phyloP scores from a whole-genome alignment of 2,888 invertebrate species.

The Hypomecis atomaria region DNA sequence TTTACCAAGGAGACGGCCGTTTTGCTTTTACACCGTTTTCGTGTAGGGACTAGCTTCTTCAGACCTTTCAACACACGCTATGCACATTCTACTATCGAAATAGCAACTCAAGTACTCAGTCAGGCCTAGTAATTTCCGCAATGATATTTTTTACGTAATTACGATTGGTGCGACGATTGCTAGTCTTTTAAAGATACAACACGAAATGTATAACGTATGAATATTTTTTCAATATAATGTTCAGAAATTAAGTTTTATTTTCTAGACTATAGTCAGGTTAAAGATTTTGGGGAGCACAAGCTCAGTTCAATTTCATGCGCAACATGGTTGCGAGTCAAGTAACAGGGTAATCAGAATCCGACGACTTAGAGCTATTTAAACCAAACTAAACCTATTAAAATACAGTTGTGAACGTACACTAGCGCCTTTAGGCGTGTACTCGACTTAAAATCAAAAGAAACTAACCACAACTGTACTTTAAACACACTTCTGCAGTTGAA shows the following conservation, averaged over 20 bases:
- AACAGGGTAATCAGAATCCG: slow-evolving; percentile 12
- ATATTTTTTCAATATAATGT: too few relatives aligned
- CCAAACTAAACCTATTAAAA: slow-evolving; percentile 26
- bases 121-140: too few relatives aligned
- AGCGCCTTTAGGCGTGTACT: slow-evolving; percentile 6
- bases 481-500: slow-evolving; percentile 7
- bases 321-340: slow-evolving; percentile 16
- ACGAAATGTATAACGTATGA: not conserved
- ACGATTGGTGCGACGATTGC: slow-evolving; percentile 18
- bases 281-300: slow-evolving; percentile 23
- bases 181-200: not conserved
- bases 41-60: too few relatives aligned
- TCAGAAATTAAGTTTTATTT: too few relatives aligned
- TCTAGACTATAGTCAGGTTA: not conserved
- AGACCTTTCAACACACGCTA: too few relatives aligned
- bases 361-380: slow-evolving; percentile 16
- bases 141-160: too few relatives aligned
- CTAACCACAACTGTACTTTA: slow-evolving; percentile 25
- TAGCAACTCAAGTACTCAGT: too few relatives aligned
- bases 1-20: too few relatives aligned
- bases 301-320: slow-evolving; percentile 24
- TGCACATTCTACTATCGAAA: too few relatives aligned
- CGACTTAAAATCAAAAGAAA: not conserved
- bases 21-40: too few relatives aligned
- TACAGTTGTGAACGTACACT: slow-evolving; percentile 22